phyloP scores from a whole-genome alignment of 2,888 invertebrate species.

The Carcina quercana region DNA sequence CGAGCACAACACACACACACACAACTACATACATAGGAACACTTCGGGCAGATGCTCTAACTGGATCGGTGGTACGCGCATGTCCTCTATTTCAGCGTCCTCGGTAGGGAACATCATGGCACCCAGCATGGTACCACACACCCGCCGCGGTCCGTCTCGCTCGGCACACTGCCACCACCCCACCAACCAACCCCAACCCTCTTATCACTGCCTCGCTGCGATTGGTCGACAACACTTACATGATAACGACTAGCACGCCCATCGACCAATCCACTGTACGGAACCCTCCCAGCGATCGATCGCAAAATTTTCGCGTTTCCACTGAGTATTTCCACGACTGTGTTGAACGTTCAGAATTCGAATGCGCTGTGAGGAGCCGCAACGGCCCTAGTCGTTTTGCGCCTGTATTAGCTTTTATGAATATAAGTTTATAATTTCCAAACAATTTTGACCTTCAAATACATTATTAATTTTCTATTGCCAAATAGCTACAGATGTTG shows the following conservation, averaged over 20 bases:
- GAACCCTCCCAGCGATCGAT: conserved; percentile 66
- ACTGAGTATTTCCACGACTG: conserved; percentile 35
- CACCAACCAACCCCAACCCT: conserved; percentile 61
- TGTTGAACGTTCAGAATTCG: conserved; percentile 60
- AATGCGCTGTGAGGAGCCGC: conserved; percentile 45
- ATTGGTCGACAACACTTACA: conserved; percentile 48
- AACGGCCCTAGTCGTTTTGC: conserved; percentile 31
- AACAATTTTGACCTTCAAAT: too few relatives aligned
- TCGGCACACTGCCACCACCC: conserved; percentile 60
- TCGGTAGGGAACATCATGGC: conserved; percentile 70
- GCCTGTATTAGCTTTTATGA: too few relatives aligned
- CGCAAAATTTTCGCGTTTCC: conserved; percentile 54
- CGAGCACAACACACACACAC: conserved; percentile 19
- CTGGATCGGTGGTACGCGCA: conserved; percentile 83
- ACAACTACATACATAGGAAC: conserved; percentile 78
- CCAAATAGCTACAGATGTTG: too few relatives aligned
- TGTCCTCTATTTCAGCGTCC: conserved; percentile 60
- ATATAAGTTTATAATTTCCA: too few relatives aligned
- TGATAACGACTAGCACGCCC: conserved; percentile 68
- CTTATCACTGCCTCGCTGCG: conserved; percentile 45
- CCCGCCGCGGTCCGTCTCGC: conserved; percentile 49
- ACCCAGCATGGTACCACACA: conserved; percentile 56
- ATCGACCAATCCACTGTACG: conserved; percentile 47
- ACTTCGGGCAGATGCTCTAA: conserved; percentile 83
- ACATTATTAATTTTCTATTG: too few relatives aligned